Conservation (phyloP, 2,113 vertebrate genomes). For the Notarius quadriscutis region DNA sequence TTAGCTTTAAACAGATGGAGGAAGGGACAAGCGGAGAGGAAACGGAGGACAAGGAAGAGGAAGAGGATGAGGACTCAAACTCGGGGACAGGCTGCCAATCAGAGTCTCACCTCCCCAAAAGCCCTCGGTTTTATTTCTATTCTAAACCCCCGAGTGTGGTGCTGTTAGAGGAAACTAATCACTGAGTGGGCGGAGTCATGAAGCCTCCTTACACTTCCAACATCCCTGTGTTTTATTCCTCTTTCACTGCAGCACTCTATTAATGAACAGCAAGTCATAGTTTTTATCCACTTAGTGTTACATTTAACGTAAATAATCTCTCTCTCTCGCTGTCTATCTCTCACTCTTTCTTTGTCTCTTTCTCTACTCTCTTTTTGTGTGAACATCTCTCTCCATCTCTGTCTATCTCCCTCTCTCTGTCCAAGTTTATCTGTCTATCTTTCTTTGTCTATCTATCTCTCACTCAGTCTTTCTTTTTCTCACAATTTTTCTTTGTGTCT, state of each 20-base stretch:
- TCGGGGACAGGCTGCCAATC: not conserved
- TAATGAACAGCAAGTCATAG: not conserved
- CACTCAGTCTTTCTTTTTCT: no score
- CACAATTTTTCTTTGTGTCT: no score
- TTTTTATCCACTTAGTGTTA: not conserved
- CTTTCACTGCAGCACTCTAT: not conserved
- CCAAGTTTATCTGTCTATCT: no score
- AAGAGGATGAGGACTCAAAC: not conserved
- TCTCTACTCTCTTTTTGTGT: not conserved
- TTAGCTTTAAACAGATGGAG: not conserved
- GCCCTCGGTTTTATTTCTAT: conserved; percentile 47
- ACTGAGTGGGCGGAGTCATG: not conserved
- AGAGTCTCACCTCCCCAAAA: conserved; percentile 25
- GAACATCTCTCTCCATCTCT: no score
- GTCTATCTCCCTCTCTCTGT: not conserved
- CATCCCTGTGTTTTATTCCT: no score
- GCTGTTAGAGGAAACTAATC: not conserved
- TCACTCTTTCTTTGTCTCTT: not conserved
- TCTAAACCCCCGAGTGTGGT: no score
- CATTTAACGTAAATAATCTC: not conserved
- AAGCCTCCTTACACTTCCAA: not conserved
- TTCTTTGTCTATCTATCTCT: no score
- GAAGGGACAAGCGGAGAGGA: not conserved
- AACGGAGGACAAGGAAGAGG: not conserved
- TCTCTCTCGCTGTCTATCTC: not conserved